Evolutionary conservation across 2,797 vertebrate genomes (phyloP), one percentile per base, ranked within the genome.

Genomic region (Lateolabrax maculatus): DNA sequence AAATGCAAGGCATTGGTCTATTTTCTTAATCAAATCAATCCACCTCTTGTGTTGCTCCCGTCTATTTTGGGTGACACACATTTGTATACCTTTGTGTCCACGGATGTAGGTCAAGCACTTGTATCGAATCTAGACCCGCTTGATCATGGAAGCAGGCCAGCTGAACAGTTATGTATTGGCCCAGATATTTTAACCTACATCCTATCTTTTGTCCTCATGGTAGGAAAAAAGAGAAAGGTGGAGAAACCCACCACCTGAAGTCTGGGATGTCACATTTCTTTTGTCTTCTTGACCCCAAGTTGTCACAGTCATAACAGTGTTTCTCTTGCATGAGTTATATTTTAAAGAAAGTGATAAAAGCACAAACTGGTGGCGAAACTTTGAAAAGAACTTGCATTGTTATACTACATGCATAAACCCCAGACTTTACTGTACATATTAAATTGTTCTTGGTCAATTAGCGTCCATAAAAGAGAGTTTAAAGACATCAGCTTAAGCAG

Each of bases 181-280:
- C 90, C 83, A 86, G 68, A 87, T 92, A 84, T 84, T 41, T 56
- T 90, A 87, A 81, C 91, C 86, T 79, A 89, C 81, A 90, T 91
- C 64, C 70, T 44, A 9, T 48, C 48, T 79, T 82, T 84, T 90
- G 84, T 89, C 69, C 75, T 63, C 4, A 31, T 13, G 36, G 21
- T 70, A 44, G 75, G 73, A 84, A 77, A 87, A 71, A 8, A 55
- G 66, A 63, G 29, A 72, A 79, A 80, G 41, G 34, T 78, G 41
- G 23, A 46, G 9, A 87, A 86, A 83, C 19, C 46, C 31, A 63
- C 46, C 34, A 55, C 39, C 2, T 58, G 36, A 62, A 64, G 34
- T 58, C 64, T 75, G 48, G 66, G 67, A 73, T 71, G 43, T 83
- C 72, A 79, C 31, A 37, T 15, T 11, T 16, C 16, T 79, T 84